Conservation (phyloP, 2,113 vertebrate genomes). For the Forbesichthys agassizii region DNA sequence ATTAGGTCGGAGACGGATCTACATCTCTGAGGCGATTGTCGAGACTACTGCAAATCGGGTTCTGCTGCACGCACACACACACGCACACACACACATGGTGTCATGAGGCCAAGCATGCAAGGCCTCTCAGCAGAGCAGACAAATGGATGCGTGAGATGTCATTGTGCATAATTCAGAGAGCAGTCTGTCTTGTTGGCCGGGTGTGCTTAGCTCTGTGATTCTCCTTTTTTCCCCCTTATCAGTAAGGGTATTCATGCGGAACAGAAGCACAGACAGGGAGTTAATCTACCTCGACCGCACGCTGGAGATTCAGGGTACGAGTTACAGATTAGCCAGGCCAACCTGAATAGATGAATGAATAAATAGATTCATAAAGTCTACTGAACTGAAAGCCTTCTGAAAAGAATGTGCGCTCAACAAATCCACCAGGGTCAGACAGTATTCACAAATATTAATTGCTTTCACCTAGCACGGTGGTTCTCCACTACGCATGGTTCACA, state of each 20-base stretch:
- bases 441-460: too few species aligned
- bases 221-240: conserved; percentile 12
- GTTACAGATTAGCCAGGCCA: background rate
- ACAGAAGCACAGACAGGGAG: conserved; percentile 8
- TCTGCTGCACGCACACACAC: conserved; percentile 10
- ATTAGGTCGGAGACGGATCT: conserved; percentile 59
- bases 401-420: background rate
- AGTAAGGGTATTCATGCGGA: conserved; percentile 21
- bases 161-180: conserved; percentile 56
- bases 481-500: too few species aligned
- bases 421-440: background rate
- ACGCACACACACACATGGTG: background rate
- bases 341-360: background rate
- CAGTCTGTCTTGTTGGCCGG: conserved; percentile 19
- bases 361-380: background rate
- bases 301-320: conserved; percentile 9
- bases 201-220: conserved; percentile 11
- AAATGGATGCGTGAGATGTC: conserved; percentile 35
- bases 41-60: conserved; percentile 32
- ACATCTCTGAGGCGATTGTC: conserved; percentile 16
- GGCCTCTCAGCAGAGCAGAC: conserved; percentile 16
- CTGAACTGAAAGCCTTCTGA: background rate
- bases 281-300: conserved; percentile 19
- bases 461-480: too few species aligned
- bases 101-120: conserved; percentile 29